These are phyloP conservation scores for Pyrgilauda ruficollis DNA, from an alignment of 2,113 vertebrate genomes.

Conservation along the genomic window DNA sequence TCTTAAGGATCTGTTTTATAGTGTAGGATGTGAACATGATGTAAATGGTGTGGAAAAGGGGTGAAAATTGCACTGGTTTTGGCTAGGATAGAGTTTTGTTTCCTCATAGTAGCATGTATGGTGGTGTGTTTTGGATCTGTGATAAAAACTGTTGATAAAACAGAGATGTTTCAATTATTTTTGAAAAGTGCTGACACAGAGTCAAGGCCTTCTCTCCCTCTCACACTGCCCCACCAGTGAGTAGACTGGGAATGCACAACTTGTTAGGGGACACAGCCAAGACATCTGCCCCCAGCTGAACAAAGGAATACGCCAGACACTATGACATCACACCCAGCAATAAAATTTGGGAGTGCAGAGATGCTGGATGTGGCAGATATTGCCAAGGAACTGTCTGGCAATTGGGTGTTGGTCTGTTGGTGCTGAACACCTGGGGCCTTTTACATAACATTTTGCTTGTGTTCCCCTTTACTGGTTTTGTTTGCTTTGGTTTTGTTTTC, in stretches of 20 bases:
- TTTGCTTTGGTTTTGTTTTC: not conserved
- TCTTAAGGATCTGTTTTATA: not conserved
- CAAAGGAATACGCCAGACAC: not conserved
- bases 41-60: not conserved
- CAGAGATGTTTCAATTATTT: not conserved
- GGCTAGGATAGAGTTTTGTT: not conserved
- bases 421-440: not conserved
- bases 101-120: not conserved
- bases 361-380: rapidly evolving
- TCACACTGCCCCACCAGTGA: rapidly evolving
- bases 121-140: not conserved
- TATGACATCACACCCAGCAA: not conserved
- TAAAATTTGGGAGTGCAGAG: not conserved
- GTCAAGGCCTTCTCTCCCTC: not conserved
- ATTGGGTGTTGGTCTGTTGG: rapidly evolving
- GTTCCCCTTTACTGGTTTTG: not conserved
- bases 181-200: not conserved
- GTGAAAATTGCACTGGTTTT: not conserved
- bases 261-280: not conserved
- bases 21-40: not conserved
- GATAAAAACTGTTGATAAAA: not conserved
- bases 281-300: not conserved
- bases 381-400: not conserved
- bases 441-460: rapidly evolving
- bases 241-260: not conserved